A percentile compares a stretch with the other conserved stretches of the same genome.
phyloP scores from a whole-genome alignment of 2,888 invertebrate genomes.

The Platycnemis pennipes region DNA sequence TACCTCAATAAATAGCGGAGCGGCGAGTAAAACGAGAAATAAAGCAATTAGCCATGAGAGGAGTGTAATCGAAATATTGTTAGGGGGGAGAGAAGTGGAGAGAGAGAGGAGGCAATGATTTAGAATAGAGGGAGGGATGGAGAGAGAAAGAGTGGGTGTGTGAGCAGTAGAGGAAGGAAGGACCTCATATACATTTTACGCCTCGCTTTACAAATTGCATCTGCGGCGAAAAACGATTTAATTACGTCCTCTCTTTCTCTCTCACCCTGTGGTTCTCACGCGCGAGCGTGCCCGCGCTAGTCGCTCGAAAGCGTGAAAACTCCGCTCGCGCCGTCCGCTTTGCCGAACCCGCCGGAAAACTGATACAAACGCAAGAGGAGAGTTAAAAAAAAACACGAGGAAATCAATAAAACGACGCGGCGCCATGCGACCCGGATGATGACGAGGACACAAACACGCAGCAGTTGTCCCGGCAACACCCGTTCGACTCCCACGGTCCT shows the following conservation, averaged over 20 bases:
- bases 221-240: conserved; percentile 63
- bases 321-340: background rate
- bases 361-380: background rate
- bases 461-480: conserved; percentile 32
- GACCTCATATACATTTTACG: conserved; percentile 24
- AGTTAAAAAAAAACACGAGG: background rate
- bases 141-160: too few relatives aligned
- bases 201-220: conserved; percentile 53
- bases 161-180: too few relatives aligned
- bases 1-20: conserved; percentile 20
- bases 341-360: conserved; percentile 13
- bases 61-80: background rate
- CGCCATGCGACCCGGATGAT: background rate
- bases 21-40: conserved; percentile 18
- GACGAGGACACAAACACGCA: background rate
- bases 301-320: conserved; percentile 31
- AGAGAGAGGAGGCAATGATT: background rate
- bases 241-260: conserved; percentile 30
- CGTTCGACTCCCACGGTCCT: conserved; percentile 37
- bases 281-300: background rate
- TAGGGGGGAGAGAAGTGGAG: background rate
- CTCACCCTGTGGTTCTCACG: background rate
- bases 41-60: conserved; percentile 31
- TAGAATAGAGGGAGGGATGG: background rate
- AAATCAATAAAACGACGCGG: background rate